Evolutionary conservation across 2,113 vertebrate genomes (phyloP).

Genomic region (Silurus meridionalis): DNA sequence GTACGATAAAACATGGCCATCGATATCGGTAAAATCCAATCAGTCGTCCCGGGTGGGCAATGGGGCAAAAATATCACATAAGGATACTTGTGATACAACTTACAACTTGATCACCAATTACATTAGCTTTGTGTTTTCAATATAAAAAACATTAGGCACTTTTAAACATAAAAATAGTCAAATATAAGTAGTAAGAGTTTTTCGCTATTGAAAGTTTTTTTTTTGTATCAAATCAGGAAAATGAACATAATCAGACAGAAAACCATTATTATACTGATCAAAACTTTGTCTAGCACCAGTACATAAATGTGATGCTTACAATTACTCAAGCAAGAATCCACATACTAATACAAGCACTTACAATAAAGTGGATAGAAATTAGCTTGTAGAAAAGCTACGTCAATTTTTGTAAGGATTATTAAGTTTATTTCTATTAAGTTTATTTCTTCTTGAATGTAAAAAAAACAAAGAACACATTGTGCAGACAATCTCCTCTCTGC

Average conservation of each 20-base stretch:
- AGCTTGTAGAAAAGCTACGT: neutral
- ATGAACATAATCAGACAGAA: neutral
- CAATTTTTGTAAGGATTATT: too few species aligned
- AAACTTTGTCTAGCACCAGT: neutral
- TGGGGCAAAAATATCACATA: neutral
- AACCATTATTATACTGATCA: neutral
- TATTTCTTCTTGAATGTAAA: too few species aligned
- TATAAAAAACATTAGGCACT: too few species aligned
- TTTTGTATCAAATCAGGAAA: neutral
- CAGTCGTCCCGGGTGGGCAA: too few species aligned
- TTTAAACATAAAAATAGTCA: neutral
- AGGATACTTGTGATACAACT: neutral
- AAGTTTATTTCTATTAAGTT: too few species aligned
- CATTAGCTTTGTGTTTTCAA: too few species aligned
- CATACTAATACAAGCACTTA: neutral
- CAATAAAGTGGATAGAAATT: neutral
- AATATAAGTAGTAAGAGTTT: neutral
- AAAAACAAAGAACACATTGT: neutral
- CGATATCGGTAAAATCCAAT: too few species aligned
- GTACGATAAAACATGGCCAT: too few species aligned
- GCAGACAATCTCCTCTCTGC: neutral
- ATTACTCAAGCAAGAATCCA: neutral
- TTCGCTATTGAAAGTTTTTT: too few species aligned
- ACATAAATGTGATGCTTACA: neutral
- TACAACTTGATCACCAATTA: neutral